These are phyloP conservation scores for Patella caerulea DNA, from an alignment of 2,888 invertebrate genomes.

Conservation along the genomic window DNA sequence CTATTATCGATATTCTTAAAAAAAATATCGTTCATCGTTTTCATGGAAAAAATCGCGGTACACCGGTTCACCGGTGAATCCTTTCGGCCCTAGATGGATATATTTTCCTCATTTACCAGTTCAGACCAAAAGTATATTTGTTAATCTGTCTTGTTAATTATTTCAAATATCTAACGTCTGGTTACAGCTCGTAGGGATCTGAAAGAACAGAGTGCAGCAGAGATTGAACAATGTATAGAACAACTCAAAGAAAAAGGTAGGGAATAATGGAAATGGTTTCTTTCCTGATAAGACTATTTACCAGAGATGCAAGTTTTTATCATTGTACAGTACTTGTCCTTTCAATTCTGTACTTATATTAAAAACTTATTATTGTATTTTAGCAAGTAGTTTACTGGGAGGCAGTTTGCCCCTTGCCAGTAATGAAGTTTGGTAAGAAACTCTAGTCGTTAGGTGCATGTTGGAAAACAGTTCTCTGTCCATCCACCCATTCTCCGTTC, in stretches of 20 bases:
- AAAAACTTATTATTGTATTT: background rate
- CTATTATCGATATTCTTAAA: too few species aligned
- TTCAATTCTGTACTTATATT: background rate
- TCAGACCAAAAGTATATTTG: background rate
- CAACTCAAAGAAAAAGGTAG: constrained; percentile 76
- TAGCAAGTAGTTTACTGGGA: background rate
- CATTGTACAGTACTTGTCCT: background rate
- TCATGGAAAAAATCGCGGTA: too few species aligned
- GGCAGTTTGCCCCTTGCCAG: too few species aligned
- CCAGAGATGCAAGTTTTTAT: background rate
- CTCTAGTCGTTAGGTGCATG: too few species aligned
- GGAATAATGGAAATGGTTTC: background rate
- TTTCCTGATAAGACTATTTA: background rate
- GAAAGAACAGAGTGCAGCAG: constrained; percentile 79
- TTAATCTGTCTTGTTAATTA: background rate
- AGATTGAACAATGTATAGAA: constrained; percentile 78
- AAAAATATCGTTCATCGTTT: too few species aligned
- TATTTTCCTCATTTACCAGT: background rate
- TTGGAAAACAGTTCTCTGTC: constrained; percentile 28
- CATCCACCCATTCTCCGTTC: constrained; percentile 37
- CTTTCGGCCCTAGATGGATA: too few species aligned
- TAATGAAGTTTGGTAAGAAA: too few species aligned
- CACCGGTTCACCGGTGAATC: too few species aligned
- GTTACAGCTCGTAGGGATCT: constrained; percentile 53
- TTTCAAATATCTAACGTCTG: background rate